A percentile compares a stretch with the other conserved stretches of the same genome.
These are phyloP conservation scores for Ectropis crepuscularia DNA, from an alignment of 2,888 invertebrate species.

Conservation along the genomic window DNA sequence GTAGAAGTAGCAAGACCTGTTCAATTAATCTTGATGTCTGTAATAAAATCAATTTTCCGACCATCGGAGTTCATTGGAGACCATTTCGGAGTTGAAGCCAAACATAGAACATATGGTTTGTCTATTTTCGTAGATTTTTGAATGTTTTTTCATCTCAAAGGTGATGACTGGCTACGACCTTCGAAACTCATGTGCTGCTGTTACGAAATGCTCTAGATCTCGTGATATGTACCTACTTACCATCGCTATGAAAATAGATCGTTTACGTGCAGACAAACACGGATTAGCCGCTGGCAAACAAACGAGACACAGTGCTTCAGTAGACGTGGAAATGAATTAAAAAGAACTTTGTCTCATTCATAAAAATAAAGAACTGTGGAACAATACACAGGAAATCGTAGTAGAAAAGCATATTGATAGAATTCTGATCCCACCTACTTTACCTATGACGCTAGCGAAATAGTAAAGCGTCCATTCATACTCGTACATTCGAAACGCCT, in stretches of 20 bases:
- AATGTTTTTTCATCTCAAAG: conserved; percentile 9
- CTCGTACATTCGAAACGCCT: conserved; percentile 31
- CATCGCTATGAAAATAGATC: conserved; percentile 39
- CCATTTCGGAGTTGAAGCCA: too few species aligned
- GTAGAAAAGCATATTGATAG: conserved; percentile 6
- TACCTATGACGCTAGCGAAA: conserved; percentile 31
- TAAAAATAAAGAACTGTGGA: neutral
- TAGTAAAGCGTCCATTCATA: conserved; percentile 39
- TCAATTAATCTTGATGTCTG: too few species aligned
- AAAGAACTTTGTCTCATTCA: conserved; percentile 14
- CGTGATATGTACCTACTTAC: conserved; percentile 34
- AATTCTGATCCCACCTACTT: conserved; percentile 26
- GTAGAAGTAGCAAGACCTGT: too few species aligned
- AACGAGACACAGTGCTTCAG: conserved; percentile 17
- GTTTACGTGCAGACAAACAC: conserved; percentile 32
- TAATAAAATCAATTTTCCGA: too few species aligned
- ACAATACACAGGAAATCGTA: conserved; percentile 13
- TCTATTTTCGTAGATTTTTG: neutral
- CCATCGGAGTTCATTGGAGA: too few species aligned
- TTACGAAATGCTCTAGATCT: conserved; percentile 37
- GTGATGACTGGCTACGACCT: conserved; percentile 33
- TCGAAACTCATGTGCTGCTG: conserved; percentile 34
- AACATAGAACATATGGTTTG: neutral
- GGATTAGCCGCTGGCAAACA: neutral
- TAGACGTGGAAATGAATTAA: conserved; percentile 4